A percentile compares a stretch with the other conserved stretches of the same genome.
Conservation (phyloP, 1,140 invertebrate genomes). For the Megathymus violae region DNA sequence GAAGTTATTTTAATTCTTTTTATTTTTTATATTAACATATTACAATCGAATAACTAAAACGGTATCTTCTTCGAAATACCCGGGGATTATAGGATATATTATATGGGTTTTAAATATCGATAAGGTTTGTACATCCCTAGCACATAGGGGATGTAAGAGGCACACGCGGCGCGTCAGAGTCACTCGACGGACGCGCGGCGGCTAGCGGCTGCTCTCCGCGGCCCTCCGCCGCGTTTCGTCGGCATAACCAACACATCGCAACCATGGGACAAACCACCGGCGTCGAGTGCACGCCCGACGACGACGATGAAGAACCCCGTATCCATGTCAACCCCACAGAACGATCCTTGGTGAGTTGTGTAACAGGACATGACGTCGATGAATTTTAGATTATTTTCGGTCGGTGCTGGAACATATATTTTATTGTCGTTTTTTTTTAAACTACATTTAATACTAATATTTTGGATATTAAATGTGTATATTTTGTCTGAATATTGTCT, state of each 20-base stretch:
- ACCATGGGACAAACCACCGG: conserved; percentile 71
- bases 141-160: conserved; percentile 46
- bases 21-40: too few species aligned
- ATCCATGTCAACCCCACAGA: conserved; percentile 69
- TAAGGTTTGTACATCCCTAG: conserved; percentile 44
- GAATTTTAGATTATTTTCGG: conserved; percentile 14
- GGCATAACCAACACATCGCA: conserved; percentile 34
- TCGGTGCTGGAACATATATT: conserved; percentile 1
- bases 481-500: neutral
- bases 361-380: conserved; percentile 12
- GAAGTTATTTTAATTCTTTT: too few species aligned
- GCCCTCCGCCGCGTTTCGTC: conserved; percentile 56
- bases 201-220: conserved; percentile 63
- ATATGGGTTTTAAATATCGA: conserved; percentile 40
- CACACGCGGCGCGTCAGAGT: conserved; percentile 66
- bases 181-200: conserved; percentile 74
- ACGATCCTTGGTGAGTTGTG: conserved; percentile 63
- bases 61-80: too few species aligned
- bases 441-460: neutral
- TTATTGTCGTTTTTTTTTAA: neutral
- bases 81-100: too few species aligned
- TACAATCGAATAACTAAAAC: too few species aligned
- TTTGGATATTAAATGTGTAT: neutral
- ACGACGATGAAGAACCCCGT: conserved; percentile 68
- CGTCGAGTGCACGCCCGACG: conserved; percentile 61